Evolutionary conservation across 1,140 invertebrate genomes (phyloP).

Genomic region (Aethina tumida): DNA sequence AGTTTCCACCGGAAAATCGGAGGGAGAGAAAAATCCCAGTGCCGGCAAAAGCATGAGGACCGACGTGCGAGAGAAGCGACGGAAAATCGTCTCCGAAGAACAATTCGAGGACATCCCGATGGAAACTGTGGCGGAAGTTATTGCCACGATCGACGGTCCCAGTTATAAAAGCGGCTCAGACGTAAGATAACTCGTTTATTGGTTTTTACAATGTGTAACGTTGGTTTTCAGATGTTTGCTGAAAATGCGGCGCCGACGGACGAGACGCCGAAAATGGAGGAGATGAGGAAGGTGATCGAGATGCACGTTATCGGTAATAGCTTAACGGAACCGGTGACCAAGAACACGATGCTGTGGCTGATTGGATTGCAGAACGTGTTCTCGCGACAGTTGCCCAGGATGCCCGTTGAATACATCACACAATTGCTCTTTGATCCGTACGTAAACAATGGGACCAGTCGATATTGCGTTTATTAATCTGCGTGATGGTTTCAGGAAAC

Average conservation of each 20-base stretch:
- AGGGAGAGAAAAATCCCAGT: too few species aligned
- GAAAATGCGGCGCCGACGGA: constrained; percentile 74
- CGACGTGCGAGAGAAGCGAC: too few species aligned
- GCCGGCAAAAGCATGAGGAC: too few species aligned
- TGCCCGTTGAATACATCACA: constrained; percentile 98
- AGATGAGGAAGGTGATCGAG: constrained; percentile 79
- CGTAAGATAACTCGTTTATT: constrained; percentile 38
- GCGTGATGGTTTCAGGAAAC: constrained; percentile 70
- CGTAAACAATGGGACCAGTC: constrained; percentile 35
- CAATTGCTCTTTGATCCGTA: constrained; percentile 94
- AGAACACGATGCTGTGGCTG: constrained; percentile 88
- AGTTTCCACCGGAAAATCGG: too few species aligned
- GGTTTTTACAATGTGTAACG: not conserved
- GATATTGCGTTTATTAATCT: not conserved
- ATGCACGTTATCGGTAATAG: constrained; percentile 93
- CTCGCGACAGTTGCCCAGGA: constrained; percentile 88
- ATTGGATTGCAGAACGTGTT: constrained; percentile 92
- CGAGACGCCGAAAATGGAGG: constrained; percentile 83
- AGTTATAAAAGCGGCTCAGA: constrained; percentile 75
- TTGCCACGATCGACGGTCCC: constrained; percentile 66
- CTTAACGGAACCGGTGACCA: constrained; percentile 72
- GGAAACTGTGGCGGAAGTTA: constrained; percentile 63
- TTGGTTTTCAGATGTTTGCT: constrained; percentile 51
- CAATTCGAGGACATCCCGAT: constrained; percentile 51
- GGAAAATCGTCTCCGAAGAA: constrained; percentile 33